Evolutionary conservation across 2,113 vertebrate genomes (phyloP).

Genomic region (Eurypyga helias): DNA sequence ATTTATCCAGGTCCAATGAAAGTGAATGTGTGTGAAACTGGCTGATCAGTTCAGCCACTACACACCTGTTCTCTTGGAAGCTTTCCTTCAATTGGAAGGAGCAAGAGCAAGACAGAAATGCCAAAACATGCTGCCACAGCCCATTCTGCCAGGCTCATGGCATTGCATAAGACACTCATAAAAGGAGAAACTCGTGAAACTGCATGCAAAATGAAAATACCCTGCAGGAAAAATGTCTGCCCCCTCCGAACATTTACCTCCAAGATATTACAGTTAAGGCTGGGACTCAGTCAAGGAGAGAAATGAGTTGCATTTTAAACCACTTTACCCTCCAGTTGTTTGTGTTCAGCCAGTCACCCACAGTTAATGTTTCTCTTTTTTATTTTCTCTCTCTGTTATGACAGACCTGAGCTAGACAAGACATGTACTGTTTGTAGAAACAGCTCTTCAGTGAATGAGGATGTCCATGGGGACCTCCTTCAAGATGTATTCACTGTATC

Average conservation of each 20-base stretch:
- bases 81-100: neutral
- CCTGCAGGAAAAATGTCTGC: neutral
- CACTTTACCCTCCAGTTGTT: conserved; percentile 6
- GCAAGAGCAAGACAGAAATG: neutral
- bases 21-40: neutral
- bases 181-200: neutral
- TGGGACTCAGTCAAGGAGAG: neutral
- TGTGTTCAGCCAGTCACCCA: neutral
- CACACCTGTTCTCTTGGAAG: neutral
- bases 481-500: neutral
- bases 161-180: neutral
- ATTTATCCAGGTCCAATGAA: neutral
- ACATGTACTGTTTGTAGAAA: neutral
- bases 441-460: neutral
- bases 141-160: neutral
- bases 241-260: neutral
- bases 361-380: neutral
- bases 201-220: neutral
- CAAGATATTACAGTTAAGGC: conserved; percentile 9
- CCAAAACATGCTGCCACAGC: neutral
- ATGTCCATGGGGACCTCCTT: neutral
- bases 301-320: conserved; percentile 12
- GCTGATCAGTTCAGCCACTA: neutral
- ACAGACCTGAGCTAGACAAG: neutral
- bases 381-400: neutral